A percentile compares a stretch with the other conserved stretches of the same genome.
Evolutionary conservation across 2,797 vertebrate genomes (phyloP).

Genomic region (Hemitrygon akajei): DNA sequence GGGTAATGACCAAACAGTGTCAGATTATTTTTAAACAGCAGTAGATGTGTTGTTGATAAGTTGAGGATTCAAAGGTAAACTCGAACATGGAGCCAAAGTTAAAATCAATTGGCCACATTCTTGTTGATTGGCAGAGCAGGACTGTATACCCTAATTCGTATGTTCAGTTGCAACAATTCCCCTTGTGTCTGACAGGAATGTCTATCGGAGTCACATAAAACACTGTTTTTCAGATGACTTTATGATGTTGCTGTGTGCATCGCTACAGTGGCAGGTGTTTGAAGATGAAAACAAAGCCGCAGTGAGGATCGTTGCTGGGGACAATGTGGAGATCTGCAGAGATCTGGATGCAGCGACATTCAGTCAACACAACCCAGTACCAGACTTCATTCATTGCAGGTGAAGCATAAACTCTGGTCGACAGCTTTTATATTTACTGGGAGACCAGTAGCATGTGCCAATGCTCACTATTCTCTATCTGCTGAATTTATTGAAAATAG

Average conservation of each 20-base stretch:
- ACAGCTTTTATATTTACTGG: neutral
- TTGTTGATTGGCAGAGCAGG: no score
- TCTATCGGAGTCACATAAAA: neutral
- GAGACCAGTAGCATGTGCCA: no score
- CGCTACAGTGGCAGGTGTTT: conserved; percentile 88
- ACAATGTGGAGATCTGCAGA: conserved; percentile 96
- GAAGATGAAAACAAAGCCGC: conserved; percentile 95
- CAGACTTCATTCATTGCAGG: conserved; percentile 97
- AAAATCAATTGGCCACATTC: no score
- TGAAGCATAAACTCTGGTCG: conserved; percentile 47
- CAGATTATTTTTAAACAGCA: no score
- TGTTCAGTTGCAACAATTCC: neutral
- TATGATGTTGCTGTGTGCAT: conserved; percentile 88
- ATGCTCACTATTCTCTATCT: neutral
- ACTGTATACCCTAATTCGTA: no score
- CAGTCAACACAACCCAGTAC: conserved; percentile 92
- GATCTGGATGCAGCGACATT: conserved; percentile 91
- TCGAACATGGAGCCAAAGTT: no score
- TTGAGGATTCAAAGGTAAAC: no score
- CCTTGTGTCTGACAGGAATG: no score
- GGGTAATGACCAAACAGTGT: no score
- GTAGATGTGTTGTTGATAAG: no score
- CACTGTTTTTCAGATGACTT: conserved; percentile 72
- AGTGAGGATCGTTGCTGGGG: conserved; percentile 85
- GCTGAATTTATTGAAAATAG: no score